Evolutionary conservation across 2,113 vertebrate genomes (phyloP).

Genomic region (Xyliphius kryptos): DNA sequence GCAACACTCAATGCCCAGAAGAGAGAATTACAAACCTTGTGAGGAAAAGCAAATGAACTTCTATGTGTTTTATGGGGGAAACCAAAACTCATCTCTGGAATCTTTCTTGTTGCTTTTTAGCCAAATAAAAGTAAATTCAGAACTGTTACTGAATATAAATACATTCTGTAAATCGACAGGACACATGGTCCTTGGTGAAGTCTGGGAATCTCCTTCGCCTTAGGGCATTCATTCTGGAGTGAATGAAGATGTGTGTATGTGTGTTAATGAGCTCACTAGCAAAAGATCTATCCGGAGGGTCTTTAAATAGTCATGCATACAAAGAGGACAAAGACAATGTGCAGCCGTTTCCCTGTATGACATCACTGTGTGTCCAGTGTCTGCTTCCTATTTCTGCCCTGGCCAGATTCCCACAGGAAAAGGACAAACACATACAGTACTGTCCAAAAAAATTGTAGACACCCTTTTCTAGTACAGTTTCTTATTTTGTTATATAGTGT

Average conservation of each 20-base stretch:
- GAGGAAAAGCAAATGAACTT: constrained; percentile 19
- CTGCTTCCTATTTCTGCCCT: constrained; percentile 56
- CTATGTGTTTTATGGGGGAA: neutral
- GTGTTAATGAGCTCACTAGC: constrained; percentile 20
- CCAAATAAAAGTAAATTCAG: constrained; percentile 23
- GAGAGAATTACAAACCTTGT: no score
- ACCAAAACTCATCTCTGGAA: constrained; percentile 3
- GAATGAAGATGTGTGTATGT: constrained; percentile 6
- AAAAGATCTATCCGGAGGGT: constrained; percentile 17
- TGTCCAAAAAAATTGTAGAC: no score
- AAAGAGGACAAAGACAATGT: constrained; percentile 52
- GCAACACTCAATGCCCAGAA: no score
- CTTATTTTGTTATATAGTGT: no score
- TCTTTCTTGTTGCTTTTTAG: constrained; percentile 4
- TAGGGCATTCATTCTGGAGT: constrained; percentile 15
- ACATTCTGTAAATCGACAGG: constrained; percentile 30
- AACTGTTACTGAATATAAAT: constrained; percentile 2
- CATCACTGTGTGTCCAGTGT: constrained; percentile 59
- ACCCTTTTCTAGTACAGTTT: no score
- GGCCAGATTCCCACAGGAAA: constrained; percentile 53
- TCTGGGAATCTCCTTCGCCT: constrained; percentile 3
- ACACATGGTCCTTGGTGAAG: constrained; percentile 12
- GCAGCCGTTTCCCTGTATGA: constrained; percentile 58
- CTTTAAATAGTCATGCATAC: constrained; percentile 38
- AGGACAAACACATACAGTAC: constrained; percentile 21